Base-by-base conservation (phyloP, 1,140 invertebrate genomes). In the Nixonia krombeini region DNA sequence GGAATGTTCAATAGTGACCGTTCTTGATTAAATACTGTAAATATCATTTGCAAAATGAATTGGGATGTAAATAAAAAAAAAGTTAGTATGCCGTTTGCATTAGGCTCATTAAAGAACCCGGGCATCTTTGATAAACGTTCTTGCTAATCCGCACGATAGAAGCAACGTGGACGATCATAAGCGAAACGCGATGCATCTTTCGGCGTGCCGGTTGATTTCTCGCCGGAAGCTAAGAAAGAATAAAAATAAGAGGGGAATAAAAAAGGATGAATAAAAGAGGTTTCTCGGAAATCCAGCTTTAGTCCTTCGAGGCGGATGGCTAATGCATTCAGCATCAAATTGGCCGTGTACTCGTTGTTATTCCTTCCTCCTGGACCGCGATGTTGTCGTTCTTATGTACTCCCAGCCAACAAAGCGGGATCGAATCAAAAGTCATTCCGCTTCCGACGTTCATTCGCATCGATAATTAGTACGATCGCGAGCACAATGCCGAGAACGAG, bases 391-490 rank as follows among this genome's bases (percentile, higher is more conserved):
- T 63, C 35, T 69, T 62, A 62, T 52, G 40, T 62, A 58, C 33
- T 56, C 61, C 41, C 57, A 35, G 46, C 26, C 38, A 33, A 64
- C 67, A 61, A 65, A 65, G 61, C 46, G 45, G 31, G 31, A 42
- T 65, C 56, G 61, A 65, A 65, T 28, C 56, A 35, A 35, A 33
- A 70, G 51, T 38, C 55, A 70, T 65, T 69, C 66, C 45, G 70
- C 50, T 31, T 58, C 58, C 65, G 49, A 46, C 47, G 38, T 51
- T 58, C 51, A 73, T 73, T 73, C 66, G 64, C 59, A 58, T 73
- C 59, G 56, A 65, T 68, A 73, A 73, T 73, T 70, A 73, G 63
- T 65, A 73, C 71, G 51, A 73, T 73, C 63, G 52, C 61, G 52
- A 59, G 44, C 42, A 68, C 67, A 68, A 65, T 70, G 45, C 61